phyloP scores from a whole-genome alignment of 1,140 invertebrate species.

The Drosophila grimshawi region DNA sequence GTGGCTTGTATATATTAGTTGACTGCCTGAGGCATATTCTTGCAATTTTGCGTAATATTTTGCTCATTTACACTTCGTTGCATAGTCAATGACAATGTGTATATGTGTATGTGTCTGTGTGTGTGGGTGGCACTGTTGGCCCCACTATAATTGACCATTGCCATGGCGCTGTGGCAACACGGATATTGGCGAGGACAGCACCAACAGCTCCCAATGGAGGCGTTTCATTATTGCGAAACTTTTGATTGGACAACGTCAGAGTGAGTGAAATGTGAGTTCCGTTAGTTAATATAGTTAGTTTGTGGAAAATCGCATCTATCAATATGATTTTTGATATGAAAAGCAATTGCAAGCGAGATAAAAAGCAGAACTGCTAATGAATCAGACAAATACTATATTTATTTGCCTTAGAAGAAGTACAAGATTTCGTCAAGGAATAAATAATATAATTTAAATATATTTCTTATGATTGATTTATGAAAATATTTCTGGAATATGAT shows the following conservation, averaged over 20 bases:
- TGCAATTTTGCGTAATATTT: slow-evolving; percentile 74
- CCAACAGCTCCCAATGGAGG: slow-evolving; percentile 62
- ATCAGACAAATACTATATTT: too few species aligned
- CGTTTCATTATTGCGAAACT: slow-evolving; percentile 66
- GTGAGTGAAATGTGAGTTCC: slow-evolving; percentile 47
- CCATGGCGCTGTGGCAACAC: slow-evolving; percentile 31
- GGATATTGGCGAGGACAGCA: slow-evolving; percentile 32
- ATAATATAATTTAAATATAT: background rate
- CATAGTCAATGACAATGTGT: slow-evolving; percentile 43
- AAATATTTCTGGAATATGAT: background rate
- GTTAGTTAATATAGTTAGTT: slow-evolving; percentile 27
- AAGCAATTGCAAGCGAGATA: too few species aligned
- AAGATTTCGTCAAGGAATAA: too few species aligned
- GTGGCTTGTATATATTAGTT: slow-evolving; percentile 5
- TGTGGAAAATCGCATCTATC: slow-evolving; percentile 4
- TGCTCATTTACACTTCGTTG: slow-evolving; percentile 77
- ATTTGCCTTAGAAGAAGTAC: too few species aligned
- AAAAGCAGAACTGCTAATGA: too few species aligned
- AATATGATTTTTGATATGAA: too few species aligned
- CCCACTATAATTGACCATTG: slow-evolving; percentile 59
- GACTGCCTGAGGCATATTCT: slow-evolving; percentile 59
- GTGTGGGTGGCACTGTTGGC: background rate
- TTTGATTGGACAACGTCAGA: slow-evolving; percentile 61
- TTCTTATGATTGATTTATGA: background rate
- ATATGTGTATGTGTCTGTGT: background rate